These are phyloP conservation scores for Pelvicachromis taeniatus DNA, from an alignment of 2,113 vertebrate genomes.

Conservation along the genomic window DNA sequence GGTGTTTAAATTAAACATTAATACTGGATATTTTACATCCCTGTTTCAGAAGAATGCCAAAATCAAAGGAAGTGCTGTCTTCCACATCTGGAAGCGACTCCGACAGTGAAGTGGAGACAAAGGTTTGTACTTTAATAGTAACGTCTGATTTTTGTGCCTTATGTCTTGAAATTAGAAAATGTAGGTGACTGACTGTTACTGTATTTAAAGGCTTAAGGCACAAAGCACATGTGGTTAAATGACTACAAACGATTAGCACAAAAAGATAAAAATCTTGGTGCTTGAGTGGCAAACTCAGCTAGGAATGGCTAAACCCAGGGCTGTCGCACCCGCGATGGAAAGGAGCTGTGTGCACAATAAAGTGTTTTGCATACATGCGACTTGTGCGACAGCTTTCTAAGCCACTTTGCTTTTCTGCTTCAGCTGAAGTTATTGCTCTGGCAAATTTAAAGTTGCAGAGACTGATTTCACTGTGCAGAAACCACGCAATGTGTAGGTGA, in stretches of 20 bases:
- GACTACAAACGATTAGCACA: neutral
- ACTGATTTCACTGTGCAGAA: neutral
- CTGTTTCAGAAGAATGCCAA: slow-evolving; percentile 85
- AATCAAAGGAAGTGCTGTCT: slow-evolving; percentile 94
- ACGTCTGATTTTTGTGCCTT: neutral
- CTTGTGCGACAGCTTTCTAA: neutral
- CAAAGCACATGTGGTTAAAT: neutral
- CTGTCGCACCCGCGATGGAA: neutral
- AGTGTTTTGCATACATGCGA: accelerated
- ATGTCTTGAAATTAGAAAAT: neutral
- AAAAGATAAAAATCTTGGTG: neutral
- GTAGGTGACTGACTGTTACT: neutral
- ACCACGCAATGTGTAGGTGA: neutral
- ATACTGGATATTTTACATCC: neutral
- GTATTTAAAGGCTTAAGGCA: neutral
- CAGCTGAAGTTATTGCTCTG: neutral
- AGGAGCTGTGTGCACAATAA: neutral
- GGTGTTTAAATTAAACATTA: neutral
- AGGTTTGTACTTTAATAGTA: slow-evolving; percentile 73
- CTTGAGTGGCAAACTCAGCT: neutral
- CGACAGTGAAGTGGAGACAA: slow-evolving; percentile 93
- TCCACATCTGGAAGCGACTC: slow-evolving; percentile 94
- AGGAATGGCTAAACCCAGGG: neutral
- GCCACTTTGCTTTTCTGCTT: neutral
- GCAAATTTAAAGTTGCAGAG: neutral